A percentile compares a stretch with the other conserved stretches of the same genome.
These are phyloP conservation scores for Drosophila ambigua DNA, from an alignment of 1,140 invertebrate genomes.

Conservation along the genomic window DNA sequence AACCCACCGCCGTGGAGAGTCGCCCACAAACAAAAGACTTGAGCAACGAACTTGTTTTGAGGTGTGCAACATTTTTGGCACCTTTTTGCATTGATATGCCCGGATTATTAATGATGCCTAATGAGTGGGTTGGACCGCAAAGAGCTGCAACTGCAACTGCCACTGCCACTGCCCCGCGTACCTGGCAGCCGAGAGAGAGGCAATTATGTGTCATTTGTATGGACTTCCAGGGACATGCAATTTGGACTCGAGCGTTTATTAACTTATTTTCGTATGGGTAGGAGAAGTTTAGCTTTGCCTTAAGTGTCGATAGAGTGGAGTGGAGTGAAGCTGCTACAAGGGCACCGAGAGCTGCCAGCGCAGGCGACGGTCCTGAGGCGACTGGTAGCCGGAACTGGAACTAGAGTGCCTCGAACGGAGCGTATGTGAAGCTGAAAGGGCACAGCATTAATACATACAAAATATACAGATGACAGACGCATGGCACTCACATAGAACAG, in stretches of 20 bases:
- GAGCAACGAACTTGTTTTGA: slow-evolving; percentile 57
- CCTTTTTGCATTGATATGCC: slow-evolving; percentile 68
- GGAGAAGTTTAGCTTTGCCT: slow-evolving; percentile 16
- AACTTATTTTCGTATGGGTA: slow-evolving; percentile 69
- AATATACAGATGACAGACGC: too few relatives aligned
- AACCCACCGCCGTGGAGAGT: slow-evolving; percentile 9
- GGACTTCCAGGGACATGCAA: slow-evolving; percentile 49
- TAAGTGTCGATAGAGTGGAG: slow-evolving; percentile 37
- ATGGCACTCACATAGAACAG: slow-evolving; percentile 53
- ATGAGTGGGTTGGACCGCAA: slow-evolving; percentile 70
- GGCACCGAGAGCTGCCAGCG: slow-evolving; percentile 67
- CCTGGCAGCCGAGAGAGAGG: slow-evolving; percentile 35
- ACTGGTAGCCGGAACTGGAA: slow-evolving; percentile 52
- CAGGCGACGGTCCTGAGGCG: slow-evolving; percentile 27
- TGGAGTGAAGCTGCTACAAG: slow-evolving; percentile 38
- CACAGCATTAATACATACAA: neutral
- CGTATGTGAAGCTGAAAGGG: slow-evolving; percentile 40
- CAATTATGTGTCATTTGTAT: slow-evolving; percentile 77
- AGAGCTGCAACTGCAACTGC: slow-evolving; percentile 25
- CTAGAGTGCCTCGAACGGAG: slow-evolving; percentile 38
- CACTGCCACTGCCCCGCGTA: neutral
- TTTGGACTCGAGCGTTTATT: slow-evolving; percentile 71
- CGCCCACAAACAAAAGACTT: slow-evolving; percentile 62
- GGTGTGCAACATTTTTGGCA: slow-evolving; percentile 54
- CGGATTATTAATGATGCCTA: slow-evolving; percentile 75